A percentile compares a stretch with the other conserved stretches of the same genome.
phyloP scores from a whole-genome alignment of 1,140 invertebrate species.

The Gerris buenoi region DNA sequence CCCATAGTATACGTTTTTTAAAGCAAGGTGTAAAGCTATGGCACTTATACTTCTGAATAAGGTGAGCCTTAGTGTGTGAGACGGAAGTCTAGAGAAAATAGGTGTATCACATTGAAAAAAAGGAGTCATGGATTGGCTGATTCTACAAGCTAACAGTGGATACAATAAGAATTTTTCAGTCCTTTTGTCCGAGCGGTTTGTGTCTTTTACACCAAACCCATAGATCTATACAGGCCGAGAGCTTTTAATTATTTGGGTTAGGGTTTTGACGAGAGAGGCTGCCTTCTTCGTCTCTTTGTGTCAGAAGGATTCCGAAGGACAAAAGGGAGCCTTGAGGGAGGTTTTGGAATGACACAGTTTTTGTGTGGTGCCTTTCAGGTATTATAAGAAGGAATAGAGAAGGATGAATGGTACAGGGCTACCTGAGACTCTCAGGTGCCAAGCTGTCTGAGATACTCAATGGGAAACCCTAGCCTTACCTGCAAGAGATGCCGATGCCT shows the following conservation, averaged over 20 bases:
- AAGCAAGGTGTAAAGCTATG: too few relatives aligned
- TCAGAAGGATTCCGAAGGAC: background rate
- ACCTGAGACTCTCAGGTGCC: background rate
- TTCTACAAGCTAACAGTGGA: background rate
- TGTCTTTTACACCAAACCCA: background rate
- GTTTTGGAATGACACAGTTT: background rate
- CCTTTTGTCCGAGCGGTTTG: background rate
- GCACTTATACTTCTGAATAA: too few relatives aligned
- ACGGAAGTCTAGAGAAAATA: too few relatives aligned
- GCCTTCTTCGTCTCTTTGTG: background rate
- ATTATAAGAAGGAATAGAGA: background rate
- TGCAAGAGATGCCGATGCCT: background rate
- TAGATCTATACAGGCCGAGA: background rate
- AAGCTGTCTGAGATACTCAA: background rate
- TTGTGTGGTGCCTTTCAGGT: background rate
- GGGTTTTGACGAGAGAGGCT: background rate
- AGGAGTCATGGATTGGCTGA: background rate
- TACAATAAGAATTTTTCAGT: background rate
- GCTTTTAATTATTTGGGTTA: background rate
- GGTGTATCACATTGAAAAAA: too few relatives aligned
- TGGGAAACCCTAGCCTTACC: background rate
- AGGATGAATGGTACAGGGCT: background rate
- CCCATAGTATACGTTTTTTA: too few relatives aligned
- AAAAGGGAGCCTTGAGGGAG: background rate
- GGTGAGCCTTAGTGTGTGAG: too few relatives aligned